Percentiles rank a stretch among this genome's conserved stretches.
Conservation (phyloP, 2,888 invertebrate species). For the Drosophila atripex region DNA sequence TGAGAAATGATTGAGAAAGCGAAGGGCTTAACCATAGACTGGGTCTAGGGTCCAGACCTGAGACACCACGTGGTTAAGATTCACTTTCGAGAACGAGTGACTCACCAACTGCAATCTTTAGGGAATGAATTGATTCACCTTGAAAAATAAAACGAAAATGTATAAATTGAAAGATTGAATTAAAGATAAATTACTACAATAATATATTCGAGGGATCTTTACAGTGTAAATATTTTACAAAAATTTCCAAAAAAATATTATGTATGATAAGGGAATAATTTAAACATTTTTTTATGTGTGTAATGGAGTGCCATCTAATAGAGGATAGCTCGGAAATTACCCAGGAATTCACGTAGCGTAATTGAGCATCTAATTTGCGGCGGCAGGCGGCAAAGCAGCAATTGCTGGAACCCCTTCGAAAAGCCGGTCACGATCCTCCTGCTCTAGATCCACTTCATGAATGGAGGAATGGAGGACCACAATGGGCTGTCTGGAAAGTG, state of each 20-base stretch:
- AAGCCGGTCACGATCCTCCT: slow-evolving; percentile 31
- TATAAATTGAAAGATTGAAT: neutral
- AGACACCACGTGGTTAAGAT: slow-evolving; percentile 78
- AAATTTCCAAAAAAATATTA: neutral
- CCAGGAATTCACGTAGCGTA: slow-evolving; percentile 62
- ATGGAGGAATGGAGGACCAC: slow-evolving; percentile 66
- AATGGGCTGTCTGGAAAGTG: slow-evolving; percentile 75
- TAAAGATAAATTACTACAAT: no score
- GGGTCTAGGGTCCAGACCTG: neutral
- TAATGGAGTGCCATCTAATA: slow-evolving; percentile 1
- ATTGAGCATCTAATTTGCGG: slow-evolving; percentile 79
- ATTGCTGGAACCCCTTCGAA: slow-evolving; percentile 52
- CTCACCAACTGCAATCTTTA: slow-evolving; percentile 17
- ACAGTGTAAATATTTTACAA: neutral
- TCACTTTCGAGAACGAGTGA: slow-evolving; percentile 66
- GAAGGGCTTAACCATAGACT: slow-evolving; percentile 48
- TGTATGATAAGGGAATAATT: neutral
- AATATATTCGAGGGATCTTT: no score
- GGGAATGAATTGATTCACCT: slow-evolving; percentile 4
- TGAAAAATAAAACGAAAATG: neutral
- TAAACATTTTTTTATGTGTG: neutral
- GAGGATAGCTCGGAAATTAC: slow-evolving; percentile 52
- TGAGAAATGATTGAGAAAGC: slow-evolving; percentile 64
- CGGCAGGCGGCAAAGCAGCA: slow-evolving; percentile 57
- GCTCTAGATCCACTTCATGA: slow-evolving; percentile 65